Percentiles rank a stretch among this genome's conserved stretches.
phyloP scores from a whole-genome alignment of 1,140 invertebrate species.

The Caerostris darwini region DNA sequence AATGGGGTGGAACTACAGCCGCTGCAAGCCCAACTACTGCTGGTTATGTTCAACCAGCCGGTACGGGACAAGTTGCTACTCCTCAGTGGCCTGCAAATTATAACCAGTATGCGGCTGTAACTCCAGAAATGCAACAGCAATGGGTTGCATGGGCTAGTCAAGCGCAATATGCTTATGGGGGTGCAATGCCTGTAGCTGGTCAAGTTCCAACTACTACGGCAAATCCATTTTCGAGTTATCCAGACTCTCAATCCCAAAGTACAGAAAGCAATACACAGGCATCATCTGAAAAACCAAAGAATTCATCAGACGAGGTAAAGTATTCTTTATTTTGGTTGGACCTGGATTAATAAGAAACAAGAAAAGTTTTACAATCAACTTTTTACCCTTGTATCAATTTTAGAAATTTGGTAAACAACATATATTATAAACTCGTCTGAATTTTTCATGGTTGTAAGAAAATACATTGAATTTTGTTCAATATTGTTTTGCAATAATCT shows the following conservation, averaged over 20 bases:
- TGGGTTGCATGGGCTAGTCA: constrained; percentile 67
- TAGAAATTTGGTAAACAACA: too few relatives aligned
- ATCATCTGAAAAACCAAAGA: constrained; percentile 61
- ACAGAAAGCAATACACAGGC: constrained; percentile 2
- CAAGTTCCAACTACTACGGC: constrained; percentile 47
- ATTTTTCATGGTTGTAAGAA: too few relatives aligned
- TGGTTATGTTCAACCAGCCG: constrained; percentile 48
- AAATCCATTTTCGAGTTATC: constrained; percentile 21
- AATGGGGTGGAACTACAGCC: constrained; percentile 54
- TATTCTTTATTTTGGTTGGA: neutral
- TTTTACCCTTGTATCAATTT: too few relatives aligned
- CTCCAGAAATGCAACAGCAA: constrained; percentile 71
- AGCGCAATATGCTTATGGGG: constrained; percentile 37
- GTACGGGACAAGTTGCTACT: constrained; percentile 52
- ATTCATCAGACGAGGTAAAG: constrained; percentile 59
- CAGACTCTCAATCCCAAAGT: neutral
- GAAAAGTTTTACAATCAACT: too few relatives aligned
- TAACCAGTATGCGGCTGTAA: constrained; percentile 61
- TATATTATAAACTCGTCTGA: too few relatives aligned
- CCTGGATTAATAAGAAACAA: too few relatives aligned
- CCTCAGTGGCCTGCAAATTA: constrained; percentile 64
- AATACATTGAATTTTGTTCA: too few relatives aligned
- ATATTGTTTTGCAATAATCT: too few relatives aligned
- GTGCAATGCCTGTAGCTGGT: constrained; percentile 46
- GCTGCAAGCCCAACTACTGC: constrained; percentile 31